These are phyloP conservation scores for Synaphobranchus kaupii DNA, from an alignment of 2,797 vertebrate species.

Conservation along the genomic window DNA sequence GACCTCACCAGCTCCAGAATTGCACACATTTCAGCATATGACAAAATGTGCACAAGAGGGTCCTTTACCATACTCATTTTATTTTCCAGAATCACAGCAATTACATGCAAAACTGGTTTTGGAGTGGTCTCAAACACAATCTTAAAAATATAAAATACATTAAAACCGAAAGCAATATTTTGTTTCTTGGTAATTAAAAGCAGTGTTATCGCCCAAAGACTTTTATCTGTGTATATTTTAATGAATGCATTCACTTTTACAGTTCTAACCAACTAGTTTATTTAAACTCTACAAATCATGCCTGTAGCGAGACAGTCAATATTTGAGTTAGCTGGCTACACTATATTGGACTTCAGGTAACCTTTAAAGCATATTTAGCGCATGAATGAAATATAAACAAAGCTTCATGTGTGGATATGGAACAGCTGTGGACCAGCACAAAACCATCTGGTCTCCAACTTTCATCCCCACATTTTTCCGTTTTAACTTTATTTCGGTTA, in stretches of 20 bases:
- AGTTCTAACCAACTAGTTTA: neutral
- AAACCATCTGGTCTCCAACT: conserved; percentile 11
- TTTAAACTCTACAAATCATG: neutral
- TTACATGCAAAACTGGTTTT: neutral
- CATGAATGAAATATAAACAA: conserved; percentile 19
- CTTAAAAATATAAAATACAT: no score
- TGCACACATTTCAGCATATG: neutral
- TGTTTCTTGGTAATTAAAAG: neutral
- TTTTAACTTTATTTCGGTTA: neutral
- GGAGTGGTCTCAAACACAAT: no score
- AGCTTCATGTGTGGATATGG: neutral
- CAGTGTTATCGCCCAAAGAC: neutral
- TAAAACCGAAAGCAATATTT: no score
- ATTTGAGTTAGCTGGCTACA: neutral
- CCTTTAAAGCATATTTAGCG: conserved; percentile 17
- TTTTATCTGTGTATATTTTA: neutral
- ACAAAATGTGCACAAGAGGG: neutral
- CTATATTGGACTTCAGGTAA: neutral
- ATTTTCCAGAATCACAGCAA: neutral
- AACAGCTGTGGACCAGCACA: conserved; percentile 19
- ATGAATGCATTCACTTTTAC: neutral
- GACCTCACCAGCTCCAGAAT: neutral
- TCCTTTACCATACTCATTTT: neutral
- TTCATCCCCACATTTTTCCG: conserved; percentile 1
- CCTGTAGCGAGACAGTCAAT: neutral